Evolutionary conservation across 2,797 vertebrate genomes (phyloP).

Genomic region (Perodicticus potto): DNA sequence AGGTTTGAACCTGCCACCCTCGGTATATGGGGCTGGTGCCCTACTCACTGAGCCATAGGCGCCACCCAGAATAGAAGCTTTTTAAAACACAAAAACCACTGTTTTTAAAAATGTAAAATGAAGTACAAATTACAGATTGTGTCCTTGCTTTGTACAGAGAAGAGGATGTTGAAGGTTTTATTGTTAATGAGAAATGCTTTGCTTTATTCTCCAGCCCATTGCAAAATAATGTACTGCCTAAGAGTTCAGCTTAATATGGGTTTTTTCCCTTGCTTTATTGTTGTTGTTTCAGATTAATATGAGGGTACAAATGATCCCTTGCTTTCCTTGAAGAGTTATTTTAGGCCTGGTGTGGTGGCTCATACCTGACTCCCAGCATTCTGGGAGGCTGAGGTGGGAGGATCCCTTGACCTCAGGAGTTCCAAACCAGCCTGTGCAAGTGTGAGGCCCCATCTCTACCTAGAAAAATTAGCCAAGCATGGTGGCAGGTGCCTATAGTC

Average conservation of each 20-base stretch:
- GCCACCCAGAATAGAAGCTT: background rate
- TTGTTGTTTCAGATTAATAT: too few species aligned
- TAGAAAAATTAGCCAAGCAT: too few species aligned
- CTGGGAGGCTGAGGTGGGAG: too few species aligned
- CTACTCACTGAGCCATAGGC: too few species aligned
- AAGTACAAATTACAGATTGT: background rate
- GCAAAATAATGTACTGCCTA: background rate
- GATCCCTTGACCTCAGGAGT: too few species aligned
- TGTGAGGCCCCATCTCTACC: too few species aligned
- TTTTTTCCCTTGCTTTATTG: background rate
- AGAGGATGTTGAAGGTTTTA: constrained; percentile 18
- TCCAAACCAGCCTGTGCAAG: too few species aligned
- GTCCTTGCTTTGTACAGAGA: constrained; percentile 38
- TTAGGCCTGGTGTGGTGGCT: background rate
- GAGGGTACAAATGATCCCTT: background rate
- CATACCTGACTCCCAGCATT: too few species aligned
- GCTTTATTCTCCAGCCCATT: constrained; percentile 13
- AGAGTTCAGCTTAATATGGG: background rate
- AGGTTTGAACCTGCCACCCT: too few species aligned
- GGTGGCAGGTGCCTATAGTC: too few species aligned
- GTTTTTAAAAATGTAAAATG: constrained; percentile 57
- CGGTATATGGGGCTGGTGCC: too few species aligned
- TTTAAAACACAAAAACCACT: background rate
- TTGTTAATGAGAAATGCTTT: constrained; percentile 13
- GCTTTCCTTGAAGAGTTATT: background rate